phyloP scores from a whole-genome alignment of 2,888 invertebrate species.

The Parapristionchus giblindavisi region DNA sequence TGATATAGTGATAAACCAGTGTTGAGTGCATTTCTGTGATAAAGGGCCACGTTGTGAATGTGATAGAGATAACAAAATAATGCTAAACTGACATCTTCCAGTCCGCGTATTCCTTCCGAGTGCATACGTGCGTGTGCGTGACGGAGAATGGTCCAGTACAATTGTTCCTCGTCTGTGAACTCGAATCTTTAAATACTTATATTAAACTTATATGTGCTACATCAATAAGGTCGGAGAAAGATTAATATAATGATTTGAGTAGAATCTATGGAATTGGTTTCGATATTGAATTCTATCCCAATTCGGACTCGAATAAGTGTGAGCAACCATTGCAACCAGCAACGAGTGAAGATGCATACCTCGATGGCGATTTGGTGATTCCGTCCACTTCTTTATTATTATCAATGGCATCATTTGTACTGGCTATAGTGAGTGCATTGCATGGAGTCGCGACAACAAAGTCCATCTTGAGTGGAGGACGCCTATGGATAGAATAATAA shows the following conservation, averaged over 20 bases:
- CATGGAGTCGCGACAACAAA: slow-evolving; percentile 96
- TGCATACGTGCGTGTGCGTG: slow-evolving; percentile 59
- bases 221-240: too few species aligned
- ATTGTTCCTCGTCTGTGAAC: slow-evolving; percentile 80
- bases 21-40: too few species aligned
- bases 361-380: slow-evolving; percentile 61
- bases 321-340: too few species aligned
- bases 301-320: too few species aligned
- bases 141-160: slow-evolving; percentile 79
- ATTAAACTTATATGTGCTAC: too few species aligned
- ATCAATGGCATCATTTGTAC: slow-evolving; percentile 41
- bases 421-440: slow-evolving; percentile 76
- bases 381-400: slow-evolving; percentile 39
- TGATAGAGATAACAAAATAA: too few species aligned
- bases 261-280: not conserved
- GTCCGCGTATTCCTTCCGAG: slow-evolving; percentile 50
- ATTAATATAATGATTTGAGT: not conserved
- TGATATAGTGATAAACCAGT: too few species aligned
- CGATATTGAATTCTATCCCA: not conserved
- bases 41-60: too few species aligned
- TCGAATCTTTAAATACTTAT: slow-evolving; percentile 75
- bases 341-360: slow-evolving; percentile 35
- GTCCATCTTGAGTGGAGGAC: slow-evolving; percentile 90
- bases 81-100: slow-evolving; percentile 54
- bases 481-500: too few species aligned